These are phyloP conservation scores for Ceyx erithaca DNA, from an alignment of 2,797 vertebrate species.

Conservation along the genomic window DNA sequence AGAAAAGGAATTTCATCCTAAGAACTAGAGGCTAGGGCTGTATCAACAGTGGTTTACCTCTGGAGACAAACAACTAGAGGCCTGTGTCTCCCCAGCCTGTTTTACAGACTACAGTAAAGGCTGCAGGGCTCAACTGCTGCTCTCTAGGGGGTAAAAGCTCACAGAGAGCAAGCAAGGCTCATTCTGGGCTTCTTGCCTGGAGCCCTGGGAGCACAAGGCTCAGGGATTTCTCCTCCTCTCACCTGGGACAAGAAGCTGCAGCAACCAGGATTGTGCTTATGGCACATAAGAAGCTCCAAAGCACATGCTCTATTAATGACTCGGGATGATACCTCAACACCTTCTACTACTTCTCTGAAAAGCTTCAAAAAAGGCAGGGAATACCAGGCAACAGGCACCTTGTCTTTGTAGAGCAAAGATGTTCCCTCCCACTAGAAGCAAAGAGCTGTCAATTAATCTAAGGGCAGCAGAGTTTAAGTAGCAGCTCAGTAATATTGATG, in stretches of 20 bases:
- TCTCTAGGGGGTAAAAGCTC: not conserved
- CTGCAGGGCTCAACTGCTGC: not conserved
- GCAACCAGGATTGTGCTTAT: not conserved
- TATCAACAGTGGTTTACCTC: conserved; percentile 9
- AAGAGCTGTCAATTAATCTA: not conserved
- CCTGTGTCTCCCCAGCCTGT: not conserved
- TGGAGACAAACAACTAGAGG: not conserved
- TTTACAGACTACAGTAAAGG: not conserved
- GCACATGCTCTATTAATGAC: not conserved
- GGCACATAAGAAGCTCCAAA: not conserved
- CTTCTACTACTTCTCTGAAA: not conserved
- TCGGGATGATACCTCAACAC: not conserved
- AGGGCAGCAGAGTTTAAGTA: not conserved
- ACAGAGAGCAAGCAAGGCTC: not conserved
- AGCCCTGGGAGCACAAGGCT: not conserved
- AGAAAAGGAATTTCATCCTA: not conserved
- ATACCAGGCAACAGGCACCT: not conserved
- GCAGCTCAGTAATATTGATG: not conserved
- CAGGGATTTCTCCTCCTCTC: not conserved
- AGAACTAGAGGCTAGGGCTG: not conserved
- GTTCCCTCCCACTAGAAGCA: not conserved
- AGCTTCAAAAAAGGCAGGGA: not conserved
- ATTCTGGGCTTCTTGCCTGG: not conserved
- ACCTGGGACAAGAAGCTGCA: not conserved
- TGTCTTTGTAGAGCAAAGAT: not conserved